Evolutionary conservation across 2,888 invertebrate species (phyloP).

Genomic region (Drosophila infuscata): DNA sequence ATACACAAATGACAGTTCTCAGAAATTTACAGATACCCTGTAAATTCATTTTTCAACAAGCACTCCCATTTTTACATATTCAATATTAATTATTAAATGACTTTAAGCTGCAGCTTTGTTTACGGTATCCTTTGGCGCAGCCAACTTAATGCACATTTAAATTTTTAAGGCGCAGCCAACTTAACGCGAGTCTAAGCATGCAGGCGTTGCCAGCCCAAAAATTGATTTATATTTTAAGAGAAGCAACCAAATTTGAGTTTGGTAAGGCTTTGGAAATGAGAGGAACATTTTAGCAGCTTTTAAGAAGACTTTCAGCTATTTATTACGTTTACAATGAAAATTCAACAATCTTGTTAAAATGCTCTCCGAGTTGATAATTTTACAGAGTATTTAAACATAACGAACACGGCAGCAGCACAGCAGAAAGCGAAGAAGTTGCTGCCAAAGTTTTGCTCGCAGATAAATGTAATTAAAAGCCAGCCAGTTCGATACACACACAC

Average conservation of each 20-base stretch:
- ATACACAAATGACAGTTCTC: conserved; percentile 22
- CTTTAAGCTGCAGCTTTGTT: neutral
- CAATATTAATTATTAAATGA: neutral
- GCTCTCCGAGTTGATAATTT: neutral
- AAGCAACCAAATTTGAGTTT: neutral
- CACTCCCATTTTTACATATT: neutral
- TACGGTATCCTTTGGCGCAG: neutral
- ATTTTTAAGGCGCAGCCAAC: conserved; percentile 6
- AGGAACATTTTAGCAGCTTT: neutral
- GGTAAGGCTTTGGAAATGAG: neutral
- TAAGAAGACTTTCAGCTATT: neutral
- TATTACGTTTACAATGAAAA: neutral
- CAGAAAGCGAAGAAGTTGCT: conserved; percentile 37
- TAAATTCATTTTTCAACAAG: neutral
- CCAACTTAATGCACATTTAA: neutral
- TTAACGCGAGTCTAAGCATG: neutral
- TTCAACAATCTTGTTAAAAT: neutral
- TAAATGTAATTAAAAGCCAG: conserved; percentile 76
- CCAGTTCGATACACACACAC: conserved; percentile 26
- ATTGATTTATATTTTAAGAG: neutral
- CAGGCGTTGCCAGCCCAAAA: neutral
- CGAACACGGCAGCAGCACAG: conserved; percentile 34
- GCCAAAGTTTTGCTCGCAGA: conserved; percentile 66
- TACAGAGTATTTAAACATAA: conserved; percentile 46
- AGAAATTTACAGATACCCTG: conserved; percentile 23